A percentile compares a stretch with the other conserved stretches of the same genome.
Evolutionary conservation across 2,113 vertebrate species (phyloP).

Genomic region (Elephas maximus): DNA sequence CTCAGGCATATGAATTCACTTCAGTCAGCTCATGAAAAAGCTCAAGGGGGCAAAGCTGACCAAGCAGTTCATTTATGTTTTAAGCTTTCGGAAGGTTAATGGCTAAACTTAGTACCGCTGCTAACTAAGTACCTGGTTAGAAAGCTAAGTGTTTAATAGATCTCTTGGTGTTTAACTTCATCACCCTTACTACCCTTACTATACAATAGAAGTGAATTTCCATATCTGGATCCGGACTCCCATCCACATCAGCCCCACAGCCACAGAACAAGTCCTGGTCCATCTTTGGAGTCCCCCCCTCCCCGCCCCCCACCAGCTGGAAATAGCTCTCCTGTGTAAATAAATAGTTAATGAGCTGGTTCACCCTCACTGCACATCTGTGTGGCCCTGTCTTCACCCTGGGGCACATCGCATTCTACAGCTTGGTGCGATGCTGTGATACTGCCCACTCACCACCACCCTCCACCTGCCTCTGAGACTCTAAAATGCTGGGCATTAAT

Average conservation of each 20-base stretch:
- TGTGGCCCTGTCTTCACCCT: neutral
- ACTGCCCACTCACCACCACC: fast-evolving
- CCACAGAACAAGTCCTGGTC: neutral
- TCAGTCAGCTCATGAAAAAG: neutral
- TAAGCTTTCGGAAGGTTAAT: neutral
- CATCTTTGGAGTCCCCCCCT: neutral
- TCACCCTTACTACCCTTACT: neutral
- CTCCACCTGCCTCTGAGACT: neutral
- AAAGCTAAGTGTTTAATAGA: neutral
- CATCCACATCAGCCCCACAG: neutral
- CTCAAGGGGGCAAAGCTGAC: neutral
- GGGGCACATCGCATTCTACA: neutral
- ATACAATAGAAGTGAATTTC: neutral
- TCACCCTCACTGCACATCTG: fast-evolving
- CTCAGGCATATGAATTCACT: neutral
- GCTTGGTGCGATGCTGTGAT: neutral
- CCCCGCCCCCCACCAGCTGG: neutral
- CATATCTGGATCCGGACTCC: neutral
- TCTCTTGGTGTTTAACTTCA: neutral
- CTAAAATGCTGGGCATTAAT: conserved; percentile 21
- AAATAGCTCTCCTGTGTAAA: neutral
- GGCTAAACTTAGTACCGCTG: neutral
- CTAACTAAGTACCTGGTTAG: neutral
- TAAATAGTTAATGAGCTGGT: neutral
- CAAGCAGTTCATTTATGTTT: neutral